A percentile compares a stretch with the other conserved stretches of the same genome.
Evolutionary conservation across 2,888 invertebrate species (phyloP).

Genomic region (Chrysolina americana): DNA sequence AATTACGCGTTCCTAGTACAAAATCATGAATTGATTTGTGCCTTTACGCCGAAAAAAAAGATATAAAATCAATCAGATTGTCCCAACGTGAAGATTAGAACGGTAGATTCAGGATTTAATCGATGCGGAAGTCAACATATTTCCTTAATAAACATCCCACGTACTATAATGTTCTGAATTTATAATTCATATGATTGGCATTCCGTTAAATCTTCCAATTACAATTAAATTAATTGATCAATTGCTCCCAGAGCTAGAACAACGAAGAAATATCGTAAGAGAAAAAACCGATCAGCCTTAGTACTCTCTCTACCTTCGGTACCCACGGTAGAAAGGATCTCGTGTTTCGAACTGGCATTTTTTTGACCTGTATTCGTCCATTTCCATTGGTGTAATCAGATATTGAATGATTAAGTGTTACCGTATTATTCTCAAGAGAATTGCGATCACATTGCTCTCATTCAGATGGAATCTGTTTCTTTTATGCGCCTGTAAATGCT

Average conservation of each 20-base stretch:
- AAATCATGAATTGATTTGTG: too few relatives aligned
- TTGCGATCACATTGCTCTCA: too few relatives aligned
- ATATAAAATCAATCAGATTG: too few relatives aligned
- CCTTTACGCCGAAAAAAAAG: too few relatives aligned
- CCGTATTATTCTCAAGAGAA: too few relatives aligned
- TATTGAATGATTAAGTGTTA: neutral
- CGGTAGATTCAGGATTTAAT: neutral
- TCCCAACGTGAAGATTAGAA: neutral
- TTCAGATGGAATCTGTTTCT: too few relatives aligned
- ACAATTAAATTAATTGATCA: neutral
- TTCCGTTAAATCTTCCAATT: neutral
- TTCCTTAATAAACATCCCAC: neutral
- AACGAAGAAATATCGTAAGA: neutral
- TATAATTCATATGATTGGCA: neutral
- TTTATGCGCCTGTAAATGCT: too few relatives aligned
- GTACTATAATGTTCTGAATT: neutral
- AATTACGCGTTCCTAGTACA: too few relatives aligned
- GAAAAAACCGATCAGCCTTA: too few relatives aligned
- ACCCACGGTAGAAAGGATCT: slow-evolving; percentile 7
- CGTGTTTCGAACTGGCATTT: neutral
- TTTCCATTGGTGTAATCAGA: slow-evolving; percentile 6
- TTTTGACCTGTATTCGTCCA: neutral
- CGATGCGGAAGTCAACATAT: neutral
- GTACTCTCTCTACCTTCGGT: neutral
- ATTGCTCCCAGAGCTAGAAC: neutral